Base-by-base conservation (phyloP, 37 sponge, comb jelly and placozoan species). In the Beroe ovata region DNA sequence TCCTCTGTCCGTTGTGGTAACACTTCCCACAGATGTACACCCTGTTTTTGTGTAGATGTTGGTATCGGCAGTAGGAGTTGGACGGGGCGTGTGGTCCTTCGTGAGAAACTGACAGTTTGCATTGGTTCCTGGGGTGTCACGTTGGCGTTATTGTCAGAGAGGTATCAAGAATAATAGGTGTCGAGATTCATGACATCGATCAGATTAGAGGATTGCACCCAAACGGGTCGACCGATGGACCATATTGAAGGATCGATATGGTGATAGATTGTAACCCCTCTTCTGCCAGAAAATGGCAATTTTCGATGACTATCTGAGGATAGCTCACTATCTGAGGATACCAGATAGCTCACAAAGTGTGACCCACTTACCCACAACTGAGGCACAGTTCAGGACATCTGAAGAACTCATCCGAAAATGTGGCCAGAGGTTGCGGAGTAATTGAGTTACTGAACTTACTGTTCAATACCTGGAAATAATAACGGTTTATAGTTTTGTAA, bases 401-500 rank as follows among this genome's bases (percentile, higher is more conserved):
- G 92, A 96, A 96, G 91, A 93, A 96, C 35, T 92, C 91, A 61
- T 96, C 96, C 0, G 96, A 94, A 60, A 96, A 94, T 0, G 92
- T 88, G 88, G 89, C 60, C 37, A 72, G 90, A 20, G 77, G 88
- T 0, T 64, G 25, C 47, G 90, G 64, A 21, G 84, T 59, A 14
- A 96, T 91, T 4, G 90, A 88, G 26, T 94, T 94, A 88, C 91
- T 90, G 69, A 96, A 96, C 91, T 96, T 96, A 30, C 64, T 60
- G 71, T 91, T 91, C 11, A 91, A 22, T 8, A 39, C 89, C 91
- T 77, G 88, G 29, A 29, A 25, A 69, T 69, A 34, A n/a, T n/a
- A n/a, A n/a, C n/a, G n/a, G n/a, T n/a, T n/a, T n/a, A n/a, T n/a
- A n/a, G n/a, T n/a, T n/a, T n/a, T n/a, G n/a, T n/a, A n/a, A n/a